phyloP scores from a whole-genome alignment of 2,797 vertebrate species.

The Cryptoblepharus egeriae region DNA sequence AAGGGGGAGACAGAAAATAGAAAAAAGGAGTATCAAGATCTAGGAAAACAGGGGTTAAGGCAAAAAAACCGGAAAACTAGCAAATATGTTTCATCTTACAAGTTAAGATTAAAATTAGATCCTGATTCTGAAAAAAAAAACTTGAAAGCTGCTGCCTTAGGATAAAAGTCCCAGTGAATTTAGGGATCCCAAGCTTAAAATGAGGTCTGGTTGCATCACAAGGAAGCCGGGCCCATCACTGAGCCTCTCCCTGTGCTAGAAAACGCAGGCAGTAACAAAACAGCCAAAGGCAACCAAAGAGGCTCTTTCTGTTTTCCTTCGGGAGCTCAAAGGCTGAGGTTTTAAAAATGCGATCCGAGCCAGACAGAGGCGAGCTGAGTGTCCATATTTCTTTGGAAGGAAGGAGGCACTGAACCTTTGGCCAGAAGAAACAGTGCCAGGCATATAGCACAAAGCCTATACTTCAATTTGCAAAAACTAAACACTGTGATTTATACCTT shows the following conservation, averaged over 20 bases:
- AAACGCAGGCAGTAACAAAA: background rate
- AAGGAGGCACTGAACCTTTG: constrained; percentile 40
- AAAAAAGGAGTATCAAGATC: no score
- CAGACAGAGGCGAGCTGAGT: constrained; percentile 46
- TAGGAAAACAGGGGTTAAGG: no score
- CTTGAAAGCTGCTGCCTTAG: background rate
- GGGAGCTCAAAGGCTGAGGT: constrained; percentile 40
- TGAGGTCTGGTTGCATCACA: background rate
- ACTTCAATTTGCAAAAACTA: constrained; percentile 72
- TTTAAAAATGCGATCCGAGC: constrained; percentile 48
- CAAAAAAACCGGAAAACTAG: no score
- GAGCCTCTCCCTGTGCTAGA: background rate
- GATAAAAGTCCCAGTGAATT: background rate
- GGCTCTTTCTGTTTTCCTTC: constrained; percentile 35
- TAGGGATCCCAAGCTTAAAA: no score
- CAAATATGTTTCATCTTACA: background rate
- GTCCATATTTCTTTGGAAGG: constrained; percentile 68
- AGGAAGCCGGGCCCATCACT: background rate
- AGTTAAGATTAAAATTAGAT: background rate
- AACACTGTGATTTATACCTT: constrained; percentile 78
- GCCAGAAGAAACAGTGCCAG: constrained; percentile 57
- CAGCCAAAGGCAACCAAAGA: constrained; percentile 48
- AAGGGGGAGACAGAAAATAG: no score
- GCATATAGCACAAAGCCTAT: constrained; percentile 57
- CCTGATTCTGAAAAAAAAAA: background rate